Conservation (phyloP, 2,797 vertebrate species). For the Ammospiza maritima region DNA sequence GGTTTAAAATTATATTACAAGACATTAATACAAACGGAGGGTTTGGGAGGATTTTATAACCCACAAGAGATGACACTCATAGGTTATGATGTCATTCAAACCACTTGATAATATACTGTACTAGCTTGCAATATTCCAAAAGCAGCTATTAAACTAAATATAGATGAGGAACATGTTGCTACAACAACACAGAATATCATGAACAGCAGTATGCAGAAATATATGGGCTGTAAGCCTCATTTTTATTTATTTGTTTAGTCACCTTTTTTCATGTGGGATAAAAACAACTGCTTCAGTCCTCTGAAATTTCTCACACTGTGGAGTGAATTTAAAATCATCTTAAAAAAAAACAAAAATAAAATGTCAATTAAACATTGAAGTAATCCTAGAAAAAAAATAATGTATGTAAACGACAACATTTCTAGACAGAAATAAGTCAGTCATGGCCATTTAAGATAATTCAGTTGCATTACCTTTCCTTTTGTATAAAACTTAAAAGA, state of each 20-base stretch:
- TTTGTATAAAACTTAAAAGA: slow-evolving; percentile 51
- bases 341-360: not conserved
- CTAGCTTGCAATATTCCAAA: slow-evolving; percentile 68
- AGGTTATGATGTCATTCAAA: slow-evolving; percentile 73
- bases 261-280: not conserved
- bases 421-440: slow-evolving; percentile 65
- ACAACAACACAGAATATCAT: slow-evolving; percentile 66
- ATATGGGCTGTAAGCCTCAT: slow-evolving; percentile 13
- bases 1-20: slow-evolving; percentile 77
- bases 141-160: slow-evolving; percentile 72
- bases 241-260: slow-evolving; percentile 61
- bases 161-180: slow-evolving; percentile 66
- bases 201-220: slow-evolving; percentile 59
- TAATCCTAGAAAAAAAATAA: slow-evolving; percentile 20
- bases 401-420: slow-evolving; percentile 20
- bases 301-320: not conserved
- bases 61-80: slow-evolving; percentile 70
- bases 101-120: slow-evolving; percentile 65
- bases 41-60: slow-evolving; percentile 72
- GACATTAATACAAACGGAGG: slow-evolving; percentile 70
- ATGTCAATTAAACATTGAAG: slow-evolving; percentile 33
- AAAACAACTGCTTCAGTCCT: not conserved
- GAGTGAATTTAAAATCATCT: slow-evolving; percentile 8
- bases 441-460: slow-evolving; percentile 47
- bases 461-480: slow-evolving; percentile 57